These are phyloP conservation scores for Zalophus californianus DNA, from an alignment of 2,797 vertebrate genomes.

Conservation along the genomic window DNA sequence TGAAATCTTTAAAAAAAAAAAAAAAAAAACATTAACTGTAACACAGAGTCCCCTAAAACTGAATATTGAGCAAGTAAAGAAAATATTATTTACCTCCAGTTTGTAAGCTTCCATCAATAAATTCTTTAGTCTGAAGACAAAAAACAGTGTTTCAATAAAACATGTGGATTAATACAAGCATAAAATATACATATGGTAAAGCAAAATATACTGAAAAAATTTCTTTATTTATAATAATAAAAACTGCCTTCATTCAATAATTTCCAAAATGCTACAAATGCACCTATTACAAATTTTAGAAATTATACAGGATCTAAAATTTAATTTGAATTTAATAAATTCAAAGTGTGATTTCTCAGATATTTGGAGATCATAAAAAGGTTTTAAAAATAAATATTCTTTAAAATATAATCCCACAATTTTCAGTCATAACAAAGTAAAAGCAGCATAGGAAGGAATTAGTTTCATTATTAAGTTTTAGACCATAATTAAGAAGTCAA, in stretches of 20 bases:
- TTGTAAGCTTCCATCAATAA: slow-evolving; percentile 98
- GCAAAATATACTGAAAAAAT: slow-evolving; percentile 53
- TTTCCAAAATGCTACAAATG: slow-evolving; percentile 42
- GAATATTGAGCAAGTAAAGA: slow-evolving; percentile 19
- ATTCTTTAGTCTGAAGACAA: slow-evolving; percentile 96
- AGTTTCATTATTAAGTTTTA: slow-evolving; percentile 11
- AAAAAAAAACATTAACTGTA: neutral
- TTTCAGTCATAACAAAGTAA: slow-evolving; percentile 33
- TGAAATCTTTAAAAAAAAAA: too few relatives aligned
- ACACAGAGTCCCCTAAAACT: slow-evolving; percentile 54
- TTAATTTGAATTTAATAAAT: slow-evolving; percentile 59
- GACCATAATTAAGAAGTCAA: slow-evolving; percentile 8
- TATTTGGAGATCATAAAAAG: neutral
- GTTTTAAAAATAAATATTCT: slow-evolving; percentile 25
- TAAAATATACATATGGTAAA: neutral
- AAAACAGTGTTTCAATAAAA: slow-evolving; percentile 57
- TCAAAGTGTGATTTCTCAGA: slow-evolving; percentile 3
- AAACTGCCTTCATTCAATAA: slow-evolving; percentile 31
- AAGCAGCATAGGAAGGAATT: neutral
- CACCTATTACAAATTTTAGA: neutral
- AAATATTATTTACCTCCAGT: slow-evolving; percentile 92
- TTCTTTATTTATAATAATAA: slow-evolving; percentile 32
- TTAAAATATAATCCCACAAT: slow-evolving; percentile 27
- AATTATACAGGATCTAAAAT: slow-evolving; percentile 9
- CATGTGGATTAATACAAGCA: neutral